These are phyloP conservation scores for Leontocebus nigricollis DNA, from an alignment of 2,797 vertebrate genomes.

Conservation along the genomic window DNA sequence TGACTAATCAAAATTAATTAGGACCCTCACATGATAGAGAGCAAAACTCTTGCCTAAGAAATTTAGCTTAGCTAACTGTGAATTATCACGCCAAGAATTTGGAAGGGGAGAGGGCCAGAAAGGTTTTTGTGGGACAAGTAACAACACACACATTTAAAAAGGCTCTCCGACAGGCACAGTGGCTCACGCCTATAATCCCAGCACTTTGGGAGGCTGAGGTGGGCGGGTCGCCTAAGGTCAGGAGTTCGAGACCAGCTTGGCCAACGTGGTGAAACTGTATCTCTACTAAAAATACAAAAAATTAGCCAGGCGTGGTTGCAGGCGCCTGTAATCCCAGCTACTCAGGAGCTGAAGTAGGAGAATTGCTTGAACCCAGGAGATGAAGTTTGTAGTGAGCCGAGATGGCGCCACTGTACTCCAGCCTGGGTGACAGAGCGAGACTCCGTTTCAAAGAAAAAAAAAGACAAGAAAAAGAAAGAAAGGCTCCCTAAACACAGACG, in stretches of 20 bases:
- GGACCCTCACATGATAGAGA: background rate
- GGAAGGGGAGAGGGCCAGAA: background rate
- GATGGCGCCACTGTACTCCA: background rate
- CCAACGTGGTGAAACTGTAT: background rate
- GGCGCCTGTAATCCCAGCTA: background rate
- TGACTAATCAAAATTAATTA: background rate
- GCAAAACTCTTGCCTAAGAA: background rate
- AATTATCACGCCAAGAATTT: conserved; percentile 4
- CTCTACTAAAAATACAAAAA: background rate
- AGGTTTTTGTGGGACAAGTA: background rate
- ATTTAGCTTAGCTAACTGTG: background rate
- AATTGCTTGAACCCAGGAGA: background rate
- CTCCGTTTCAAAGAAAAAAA: background rate
- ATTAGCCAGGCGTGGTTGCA: background rate
- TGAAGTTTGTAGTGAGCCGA: background rate
- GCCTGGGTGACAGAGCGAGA: background rate
- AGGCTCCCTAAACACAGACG: background rate
- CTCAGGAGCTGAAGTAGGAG: background rate
- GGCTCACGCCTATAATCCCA: background rate
- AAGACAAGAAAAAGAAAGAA: background rate
- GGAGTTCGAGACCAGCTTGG: background rate
- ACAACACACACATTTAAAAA: conserved; percentile 4
- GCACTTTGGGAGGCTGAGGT: background rate
- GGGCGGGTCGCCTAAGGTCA: background rate
- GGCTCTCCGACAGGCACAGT: background rate